phyloP scores from a whole-genome alignment of 2,888 invertebrate genomes.

The Gnatocerus cornutus region DNA sequence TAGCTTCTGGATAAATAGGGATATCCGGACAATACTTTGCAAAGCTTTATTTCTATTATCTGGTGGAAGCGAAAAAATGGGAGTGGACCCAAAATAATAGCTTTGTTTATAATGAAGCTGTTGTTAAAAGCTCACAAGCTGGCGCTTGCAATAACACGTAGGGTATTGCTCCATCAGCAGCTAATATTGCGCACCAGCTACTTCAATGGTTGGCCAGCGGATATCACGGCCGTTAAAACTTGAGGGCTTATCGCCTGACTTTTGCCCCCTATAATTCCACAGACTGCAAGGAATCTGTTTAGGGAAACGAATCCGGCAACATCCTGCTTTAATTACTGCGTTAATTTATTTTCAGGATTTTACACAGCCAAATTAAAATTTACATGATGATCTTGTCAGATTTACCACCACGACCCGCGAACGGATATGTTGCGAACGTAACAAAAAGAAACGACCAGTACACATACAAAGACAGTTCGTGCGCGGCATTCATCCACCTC shows the following conservation, averaged over 20 bases:
- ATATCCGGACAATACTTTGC: background rate
- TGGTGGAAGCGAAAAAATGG: constrained; percentile 26
- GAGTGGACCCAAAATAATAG: constrained; percentile 42
- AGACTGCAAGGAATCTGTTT: constrained; percentile 53
- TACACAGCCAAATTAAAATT: constrained; percentile 43
- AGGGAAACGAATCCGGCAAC: constrained; percentile 48
- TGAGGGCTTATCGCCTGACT: constrained; percentile 49
- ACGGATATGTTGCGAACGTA: constrained; percentile 37
- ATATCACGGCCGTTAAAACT: constrained; percentile 51
- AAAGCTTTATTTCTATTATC: constrained; percentile 22
- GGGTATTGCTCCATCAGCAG: constrained; percentile 54
- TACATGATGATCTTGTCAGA: constrained; percentile 35
- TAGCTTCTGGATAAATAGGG: background rate
- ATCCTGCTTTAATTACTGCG: constrained; percentile 46
- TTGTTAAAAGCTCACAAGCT: constrained; percentile 55
- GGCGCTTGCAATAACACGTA: constrained; percentile 55
- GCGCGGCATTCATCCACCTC: constrained; percentile 61
- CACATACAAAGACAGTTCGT: constrained; percentile 56
- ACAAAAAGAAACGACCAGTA: constrained; percentile 43
- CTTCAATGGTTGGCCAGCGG: constrained; percentile 49
- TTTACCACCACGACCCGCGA: constrained; percentile 29
- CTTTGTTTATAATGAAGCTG: constrained; percentile 56
- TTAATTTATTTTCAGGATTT: constrained; percentile 46
- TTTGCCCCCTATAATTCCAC: constrained; percentile 53
- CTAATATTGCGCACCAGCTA: constrained; percentile 51